These are phyloP conservation scores for Graptemys geographica DNA, from an alignment of 2,797 vertebrate genomes.

Conservation along the genomic window DNA sequence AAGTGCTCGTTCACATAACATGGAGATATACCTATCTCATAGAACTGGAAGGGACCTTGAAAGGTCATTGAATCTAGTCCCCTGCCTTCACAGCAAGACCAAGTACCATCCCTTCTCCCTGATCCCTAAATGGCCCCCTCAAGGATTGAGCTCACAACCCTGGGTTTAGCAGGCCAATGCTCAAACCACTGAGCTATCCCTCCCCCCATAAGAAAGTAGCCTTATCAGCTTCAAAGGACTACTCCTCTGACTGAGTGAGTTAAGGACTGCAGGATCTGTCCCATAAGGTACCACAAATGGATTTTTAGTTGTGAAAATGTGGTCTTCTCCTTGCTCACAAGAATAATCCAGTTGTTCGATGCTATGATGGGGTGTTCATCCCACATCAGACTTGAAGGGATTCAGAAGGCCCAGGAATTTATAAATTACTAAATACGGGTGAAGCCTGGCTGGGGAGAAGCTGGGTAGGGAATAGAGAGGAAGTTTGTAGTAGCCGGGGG, in stretches of 20 bases:
- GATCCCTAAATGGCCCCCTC: too few species aligned
- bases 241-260: background rate
- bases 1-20: background rate
- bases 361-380: background rate
- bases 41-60: too few species aligned
- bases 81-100: too few species aligned
- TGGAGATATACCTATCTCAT: too few species aligned
- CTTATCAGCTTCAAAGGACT: background rate
- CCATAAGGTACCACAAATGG: background rate
- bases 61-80: too few species aligned
- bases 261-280: background rate
- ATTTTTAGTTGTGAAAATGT: background rate
- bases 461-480: background rate
- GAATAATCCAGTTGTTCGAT: constrained; percentile 12
- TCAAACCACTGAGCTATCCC: too few species aligned
- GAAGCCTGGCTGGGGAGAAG: background rate
- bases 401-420: background rate
- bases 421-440: background rate
- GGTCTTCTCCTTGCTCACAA: background rate
- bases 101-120: too few species aligned
- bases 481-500: background rate
- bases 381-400: background rate
- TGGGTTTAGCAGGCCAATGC: too few species aligned
- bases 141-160: too few species aligned
- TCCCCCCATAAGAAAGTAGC: background rate